A percentile compares a stretch with the other conserved stretches of the same genome.
Evolutionary conservation across 2,113 vertebrate genomes (phyloP).

Genomic region (Hypanus sabinus): DNA sequence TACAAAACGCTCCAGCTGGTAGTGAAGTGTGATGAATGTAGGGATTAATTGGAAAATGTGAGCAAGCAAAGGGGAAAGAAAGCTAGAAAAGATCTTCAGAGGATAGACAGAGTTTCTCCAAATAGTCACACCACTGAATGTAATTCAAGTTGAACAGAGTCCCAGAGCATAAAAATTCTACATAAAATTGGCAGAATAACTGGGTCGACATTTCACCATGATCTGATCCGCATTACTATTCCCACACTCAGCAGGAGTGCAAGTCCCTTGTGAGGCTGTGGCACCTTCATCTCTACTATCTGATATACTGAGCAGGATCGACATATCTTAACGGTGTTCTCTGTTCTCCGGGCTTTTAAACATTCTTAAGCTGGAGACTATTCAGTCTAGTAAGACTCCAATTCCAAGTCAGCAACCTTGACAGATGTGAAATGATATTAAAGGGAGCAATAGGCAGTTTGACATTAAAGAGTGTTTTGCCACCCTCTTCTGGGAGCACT

Average conservation of each 20-base stretch:
- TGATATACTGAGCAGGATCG: background rate
- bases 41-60: no score
- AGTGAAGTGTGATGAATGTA: no score
- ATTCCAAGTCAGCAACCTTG: background rate
- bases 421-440: background rate
- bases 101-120: background rate
- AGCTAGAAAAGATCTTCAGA: background rate
- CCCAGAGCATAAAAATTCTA: background rate
- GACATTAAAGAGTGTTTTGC: background rate
- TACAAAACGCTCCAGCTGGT: no score
- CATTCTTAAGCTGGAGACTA: background rate
- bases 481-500: background rate
- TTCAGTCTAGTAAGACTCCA: background rate
- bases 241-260: background rate
- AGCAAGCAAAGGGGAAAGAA: background rate
- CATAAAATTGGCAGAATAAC: background rate
- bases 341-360: constrained; percentile 9
- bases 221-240: background rate
- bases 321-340: no score
- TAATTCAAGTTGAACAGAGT: background rate
- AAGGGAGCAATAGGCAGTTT: background rate
- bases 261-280: background rate
- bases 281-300: background rate
- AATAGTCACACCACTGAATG: background rate
- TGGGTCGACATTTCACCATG: background rate